These are phyloP conservation scores for Acropora tenuis DNA, from an alignment of 64 coral and sea anemone genomes.

Conservation along the genomic window DNA sequence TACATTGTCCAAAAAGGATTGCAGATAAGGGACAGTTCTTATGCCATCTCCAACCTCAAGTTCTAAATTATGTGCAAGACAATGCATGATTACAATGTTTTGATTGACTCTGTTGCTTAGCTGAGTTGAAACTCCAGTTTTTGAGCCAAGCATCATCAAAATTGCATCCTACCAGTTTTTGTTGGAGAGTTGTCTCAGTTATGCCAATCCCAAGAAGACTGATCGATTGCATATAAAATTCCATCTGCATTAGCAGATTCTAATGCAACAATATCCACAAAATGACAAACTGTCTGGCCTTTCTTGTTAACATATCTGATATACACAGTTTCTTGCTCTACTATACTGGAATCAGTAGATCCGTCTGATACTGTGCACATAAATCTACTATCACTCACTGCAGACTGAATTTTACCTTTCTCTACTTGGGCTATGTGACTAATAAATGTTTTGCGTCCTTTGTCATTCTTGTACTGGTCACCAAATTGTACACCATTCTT, in stretches of 20 bases:
- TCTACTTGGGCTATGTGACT: constrained; percentile 31
- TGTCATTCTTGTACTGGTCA: constrained; percentile 31
- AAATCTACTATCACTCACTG: neutral
- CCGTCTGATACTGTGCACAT: neutral
- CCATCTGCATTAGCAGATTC: neutral
- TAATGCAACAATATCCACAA: constrained; percentile 10
- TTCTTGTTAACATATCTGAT: neutral
- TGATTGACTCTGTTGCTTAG: no score
- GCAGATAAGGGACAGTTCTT: no score
- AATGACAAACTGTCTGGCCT: neutral
- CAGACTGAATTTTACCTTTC: constrained; percentile 35
- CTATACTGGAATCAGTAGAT: neutral
- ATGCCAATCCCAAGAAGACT: no score
- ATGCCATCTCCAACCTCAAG: no score
- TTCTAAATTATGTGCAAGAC: no score
- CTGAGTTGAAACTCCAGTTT: no score
- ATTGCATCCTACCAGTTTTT: no score
- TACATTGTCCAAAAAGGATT: no score
- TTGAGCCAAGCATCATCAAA: no score
- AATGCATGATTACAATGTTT: no score
- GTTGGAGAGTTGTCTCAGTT: no score
- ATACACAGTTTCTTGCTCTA: constrained; percentile 6
- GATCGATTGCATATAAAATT: no score
- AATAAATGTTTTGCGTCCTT: constrained; percentile 36
- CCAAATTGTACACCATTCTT: constrained; percentile 48